phyloP scores from a whole-genome alignment of 2,113 vertebrate species.

The Mastomys natalensis region DNA sequence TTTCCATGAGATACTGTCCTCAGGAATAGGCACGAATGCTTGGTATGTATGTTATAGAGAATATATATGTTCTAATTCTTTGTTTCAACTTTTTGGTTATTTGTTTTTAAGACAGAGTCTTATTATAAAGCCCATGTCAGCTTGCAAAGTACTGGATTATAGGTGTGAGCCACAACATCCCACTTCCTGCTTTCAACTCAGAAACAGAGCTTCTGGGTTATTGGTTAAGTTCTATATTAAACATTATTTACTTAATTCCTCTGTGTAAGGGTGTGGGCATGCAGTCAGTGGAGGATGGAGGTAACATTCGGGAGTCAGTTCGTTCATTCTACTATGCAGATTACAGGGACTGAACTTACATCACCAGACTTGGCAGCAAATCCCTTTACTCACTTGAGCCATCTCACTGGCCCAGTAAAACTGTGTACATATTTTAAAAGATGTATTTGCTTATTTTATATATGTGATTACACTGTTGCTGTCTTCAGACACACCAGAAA shows the following conservation, averaged over 20 bases:
- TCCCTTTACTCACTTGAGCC: neutral
- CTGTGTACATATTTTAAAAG: neutral
- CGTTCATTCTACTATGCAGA: neutral
- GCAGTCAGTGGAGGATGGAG: neutral
- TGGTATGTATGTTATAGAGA: neutral
- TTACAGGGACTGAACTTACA: neutral
- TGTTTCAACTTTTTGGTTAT: neutral
- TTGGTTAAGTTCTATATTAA: neutral
- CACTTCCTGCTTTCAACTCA: neutral
- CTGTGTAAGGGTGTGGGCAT: neutral
- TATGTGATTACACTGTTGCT: too few relatives aligned
- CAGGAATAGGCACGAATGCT: neutral
- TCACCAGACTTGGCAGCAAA: too few relatives aligned
- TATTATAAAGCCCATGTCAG: neutral
- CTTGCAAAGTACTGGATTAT: neutral
- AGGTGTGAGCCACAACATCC: neutral
- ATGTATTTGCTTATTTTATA: neutral
- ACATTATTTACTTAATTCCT: neutral
- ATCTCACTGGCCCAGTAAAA: neutral
- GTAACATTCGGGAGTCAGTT: neutral
- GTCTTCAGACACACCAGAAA: too few relatives aligned
- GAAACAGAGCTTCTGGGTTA: neutral
- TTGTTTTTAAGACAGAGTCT: neutral
- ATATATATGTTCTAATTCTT: neutral
- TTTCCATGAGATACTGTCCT: neutral